Evolutionary conservation across 2,113 vertebrate species (phyloP).

Genomic region (Danio rerio): DNA sequence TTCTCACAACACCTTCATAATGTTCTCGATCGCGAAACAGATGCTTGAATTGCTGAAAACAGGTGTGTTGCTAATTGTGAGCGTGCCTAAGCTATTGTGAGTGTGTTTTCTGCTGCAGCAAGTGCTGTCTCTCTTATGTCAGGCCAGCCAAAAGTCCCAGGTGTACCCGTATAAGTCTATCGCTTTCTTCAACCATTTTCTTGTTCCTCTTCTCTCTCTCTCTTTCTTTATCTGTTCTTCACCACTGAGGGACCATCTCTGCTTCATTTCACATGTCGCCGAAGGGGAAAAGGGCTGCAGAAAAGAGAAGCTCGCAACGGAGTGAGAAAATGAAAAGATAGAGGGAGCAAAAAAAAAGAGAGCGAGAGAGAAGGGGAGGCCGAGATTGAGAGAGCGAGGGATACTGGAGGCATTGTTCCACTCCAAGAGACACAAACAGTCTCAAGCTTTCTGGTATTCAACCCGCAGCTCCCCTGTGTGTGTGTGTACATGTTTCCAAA

Average conservation of each 20-base stretch:
- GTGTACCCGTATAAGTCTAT: slow-evolving; percentile 35
- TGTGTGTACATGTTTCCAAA: slow-evolving; percentile 32
- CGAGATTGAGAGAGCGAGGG: slow-evolving; percentile 18
- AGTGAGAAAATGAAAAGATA: slow-evolving; percentile 34
- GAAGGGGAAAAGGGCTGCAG: slow-evolving; percentile 4
- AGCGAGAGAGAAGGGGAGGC: neutral
- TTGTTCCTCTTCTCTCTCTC: slow-evolving; percentile 25
- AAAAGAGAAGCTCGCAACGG: slow-evolving; percentile 30
- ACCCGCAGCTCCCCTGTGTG: slow-evolving; percentile 8
- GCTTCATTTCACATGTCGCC: slow-evolving; percentile 50
- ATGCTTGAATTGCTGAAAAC: neutral
- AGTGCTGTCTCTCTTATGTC: slow-evolving; percentile 15
- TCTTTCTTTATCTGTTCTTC: slow-evolving; percentile 36
- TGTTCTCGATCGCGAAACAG: neutral
- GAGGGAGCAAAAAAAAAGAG: slow-evolving; percentile 14
- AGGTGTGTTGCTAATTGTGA: slow-evolving; percentile 28
- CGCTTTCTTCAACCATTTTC: slow-evolving; percentile 34
- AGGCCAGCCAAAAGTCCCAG: slow-evolving; percentile 31
- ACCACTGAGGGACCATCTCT: slow-evolving; percentile 35
- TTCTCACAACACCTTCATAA: neutral
- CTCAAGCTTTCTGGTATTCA: slow-evolving; percentile 48
- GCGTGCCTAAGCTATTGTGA: slow-evolving; percentile 21
- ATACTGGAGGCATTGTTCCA: slow-evolving; percentile 49
- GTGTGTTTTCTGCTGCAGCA: slow-evolving; percentile 16
- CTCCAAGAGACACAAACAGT: slow-evolving; percentile 40